Evolutionary conservation across 1,140 invertebrate species (phyloP), one percentile per base, ranked within the genome.

Genomic region (Diorhabda elongata): DNA sequence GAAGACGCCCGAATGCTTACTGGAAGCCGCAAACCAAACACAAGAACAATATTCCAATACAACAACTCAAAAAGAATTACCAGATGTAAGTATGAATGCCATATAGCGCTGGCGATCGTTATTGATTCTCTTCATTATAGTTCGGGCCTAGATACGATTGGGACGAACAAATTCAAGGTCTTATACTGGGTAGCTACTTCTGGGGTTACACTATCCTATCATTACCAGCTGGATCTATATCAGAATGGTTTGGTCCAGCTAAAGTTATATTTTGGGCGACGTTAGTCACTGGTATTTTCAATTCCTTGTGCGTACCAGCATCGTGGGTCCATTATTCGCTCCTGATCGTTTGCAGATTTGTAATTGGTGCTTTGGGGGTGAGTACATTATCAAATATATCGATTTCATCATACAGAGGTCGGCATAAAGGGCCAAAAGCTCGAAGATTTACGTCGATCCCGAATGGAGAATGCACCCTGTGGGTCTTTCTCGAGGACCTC

Each of bases 201-300:
- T 90, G 87, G 82, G 90, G 88, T 6, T 82, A 78, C 68, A 77
- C 77, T 4, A 69, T 80, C 41, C 76, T 75, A 3, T 77, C 74
- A 41, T 74, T 78, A 44, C 79, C 79, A 7, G 80, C 78, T 11
- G 79, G 80, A 64, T 73, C 74, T n/a, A 68, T 81, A 52, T 76
- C 76, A 2, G 80, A 81, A 71, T 82, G 81, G 68, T 79, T 83
- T 60, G 84, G 85, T 3, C 83, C 84, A 3, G 82, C 79, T 6
- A 81, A 85, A 70, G 87, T 93, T 47, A 88, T 97, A 6, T 90
- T 88, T 67, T 81, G 85, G 69, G 86, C 88, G 11, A 85, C 89
- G 76, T 71, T 90, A n/a, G 76, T 88, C 57, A 85, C 87, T 6
- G 89, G 89, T 1, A 66, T 94, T 11, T 82, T 94, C 73, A 92